A percentile compares a stretch with the other conserved stretches of the same genome.
These are phyloP conservation scores for Scaptomyza graminum DNA, from an alignment of 1,140 invertebrate species.

Conservation along the genomic window DNA sequence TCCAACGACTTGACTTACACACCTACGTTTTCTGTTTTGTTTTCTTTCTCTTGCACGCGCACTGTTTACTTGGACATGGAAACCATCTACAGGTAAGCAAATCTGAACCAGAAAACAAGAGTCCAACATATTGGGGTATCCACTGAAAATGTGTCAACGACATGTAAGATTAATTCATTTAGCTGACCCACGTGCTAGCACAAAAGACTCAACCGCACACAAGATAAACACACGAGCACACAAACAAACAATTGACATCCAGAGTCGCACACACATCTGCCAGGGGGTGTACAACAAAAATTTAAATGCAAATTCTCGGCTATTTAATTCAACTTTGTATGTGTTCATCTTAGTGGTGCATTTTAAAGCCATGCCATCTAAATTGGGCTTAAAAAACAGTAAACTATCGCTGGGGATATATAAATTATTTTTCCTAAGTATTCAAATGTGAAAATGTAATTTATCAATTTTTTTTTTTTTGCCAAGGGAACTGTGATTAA, in stretches of 20 bases:
- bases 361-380: background rate
- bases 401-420: background rate
- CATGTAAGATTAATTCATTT: constrained; percentile 83
- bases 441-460: background rate
- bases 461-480: constrained; percentile 2
- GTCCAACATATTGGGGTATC: constrained; percentile 60
- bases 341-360: background rate
- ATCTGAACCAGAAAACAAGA: constrained; percentile 61
- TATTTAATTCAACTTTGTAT: background rate
- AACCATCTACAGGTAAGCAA: constrained; percentile 75
- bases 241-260: background rate
- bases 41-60: constrained; percentile 36
- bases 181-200: constrained; percentile 24
- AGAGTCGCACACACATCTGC: background rate
- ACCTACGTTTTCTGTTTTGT: constrained; percentile 45
- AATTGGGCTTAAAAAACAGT: background rate
- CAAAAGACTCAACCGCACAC: constrained; percentile 4
- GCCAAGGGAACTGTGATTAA: background rate
- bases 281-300: too few species aligned
- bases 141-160: constrained; percentile 79
- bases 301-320: background rate
- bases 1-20: constrained; percentile 41
- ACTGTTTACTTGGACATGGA: constrained; percentile 26
- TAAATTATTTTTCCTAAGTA: background rate
- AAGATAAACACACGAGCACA: constrained; percentile 25